Evolutionary conservation across 1,140 invertebrate genomes (phyloP).

Genomic region (Calosoma granatense): DNA sequence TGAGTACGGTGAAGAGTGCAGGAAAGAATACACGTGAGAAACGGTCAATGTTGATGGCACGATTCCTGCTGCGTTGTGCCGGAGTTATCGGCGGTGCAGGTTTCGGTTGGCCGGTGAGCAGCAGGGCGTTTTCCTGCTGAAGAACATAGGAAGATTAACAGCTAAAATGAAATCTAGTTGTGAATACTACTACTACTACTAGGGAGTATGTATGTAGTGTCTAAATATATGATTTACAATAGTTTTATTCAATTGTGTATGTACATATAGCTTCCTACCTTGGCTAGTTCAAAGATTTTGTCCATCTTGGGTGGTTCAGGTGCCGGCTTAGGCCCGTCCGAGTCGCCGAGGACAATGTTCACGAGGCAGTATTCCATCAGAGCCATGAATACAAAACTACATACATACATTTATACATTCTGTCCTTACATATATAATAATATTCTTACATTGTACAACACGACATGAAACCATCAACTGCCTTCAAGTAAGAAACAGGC

Average conservation of each 20-base stretch:
- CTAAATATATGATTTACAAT: too few relatives aligned
- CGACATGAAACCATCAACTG: conserved; percentile 85
- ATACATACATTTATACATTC: conserved; percentile 14
- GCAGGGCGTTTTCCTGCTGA: conserved; percentile 42
- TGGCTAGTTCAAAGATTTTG: conserved; percentile 42
- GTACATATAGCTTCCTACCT: conserved; percentile 17
- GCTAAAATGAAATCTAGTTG: conserved; percentile 14
- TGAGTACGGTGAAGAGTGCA: conserved; percentile 71
- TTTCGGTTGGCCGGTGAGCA: conserved; percentile 41
- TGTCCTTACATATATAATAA: not conserved
- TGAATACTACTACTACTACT: too few relatives aligned
- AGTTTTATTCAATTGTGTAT: not conserved
- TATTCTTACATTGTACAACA: conserved; percentile 68
- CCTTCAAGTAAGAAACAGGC: conserved; percentile 83
- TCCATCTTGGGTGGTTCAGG: conserved; percentile 38
- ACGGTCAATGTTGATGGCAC: conserved; percentile 79
- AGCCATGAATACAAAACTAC: conserved; percentile 82
- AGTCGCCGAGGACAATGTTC: conserved; percentile 76
- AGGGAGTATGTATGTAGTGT: too few relatives aligned
- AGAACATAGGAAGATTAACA: conserved; percentile 14
- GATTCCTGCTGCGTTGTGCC: conserved; percentile 53
- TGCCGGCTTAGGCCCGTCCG: conserved; percentile 46
- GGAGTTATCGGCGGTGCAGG: conserved; percentile 40
- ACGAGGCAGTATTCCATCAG: conserved; percentile 90
- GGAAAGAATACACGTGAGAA: conserved; percentile 82